phyloP scores from a whole-genome alignment of 2,888 invertebrate species.

The Zhuqinia jingwanae region DNA sequence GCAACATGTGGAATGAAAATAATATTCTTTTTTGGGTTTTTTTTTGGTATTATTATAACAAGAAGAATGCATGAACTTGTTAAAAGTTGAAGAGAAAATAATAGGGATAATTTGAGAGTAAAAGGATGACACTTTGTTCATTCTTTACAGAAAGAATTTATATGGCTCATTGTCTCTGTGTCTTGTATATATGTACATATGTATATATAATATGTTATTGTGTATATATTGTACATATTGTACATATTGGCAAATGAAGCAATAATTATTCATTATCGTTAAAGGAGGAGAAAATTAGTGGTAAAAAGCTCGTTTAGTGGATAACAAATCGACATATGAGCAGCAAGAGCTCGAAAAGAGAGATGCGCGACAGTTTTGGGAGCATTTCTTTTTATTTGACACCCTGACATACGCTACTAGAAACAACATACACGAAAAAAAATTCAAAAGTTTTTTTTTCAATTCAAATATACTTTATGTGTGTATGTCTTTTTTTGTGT shows the following conservation, averaged over 20 bases:
- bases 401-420: slow-evolving; percentile 14
- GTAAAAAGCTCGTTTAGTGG: slow-evolving; percentile 43
- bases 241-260: slow-evolving; percentile 12
- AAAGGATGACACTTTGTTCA: slow-evolving; percentile 49
- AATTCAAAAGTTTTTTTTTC: slow-evolving; percentile 2
- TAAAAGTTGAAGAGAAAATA: slow-evolving; percentile 43
- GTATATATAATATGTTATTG: no score
- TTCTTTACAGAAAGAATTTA: slow-evolving; percentile 32
- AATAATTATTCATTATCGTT: slow-evolving; percentile 55
- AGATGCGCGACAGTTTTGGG: slow-evolving; percentile 53
- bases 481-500: no score
- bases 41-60: no score
- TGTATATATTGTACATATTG: not conserved
- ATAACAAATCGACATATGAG: slow-evolving; percentile 64
- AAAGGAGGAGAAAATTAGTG: slow-evolving; percentile 67
- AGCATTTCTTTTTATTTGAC: slow-evolving; percentile 45
- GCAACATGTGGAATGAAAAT: no score
- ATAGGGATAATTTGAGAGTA: slow-evolving; percentile 44
- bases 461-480: no score
- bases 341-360: no score
- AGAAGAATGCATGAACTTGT: slow-evolving; percentile 43
- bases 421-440: not conserved
- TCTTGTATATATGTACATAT: not conserved
- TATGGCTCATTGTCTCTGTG: slow-evolving; percentile 21
- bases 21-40: no score